Evolutionary conservation across 1,140 invertebrate species (phyloP).

Genomic region (Bathynomus jamesi): DNA sequence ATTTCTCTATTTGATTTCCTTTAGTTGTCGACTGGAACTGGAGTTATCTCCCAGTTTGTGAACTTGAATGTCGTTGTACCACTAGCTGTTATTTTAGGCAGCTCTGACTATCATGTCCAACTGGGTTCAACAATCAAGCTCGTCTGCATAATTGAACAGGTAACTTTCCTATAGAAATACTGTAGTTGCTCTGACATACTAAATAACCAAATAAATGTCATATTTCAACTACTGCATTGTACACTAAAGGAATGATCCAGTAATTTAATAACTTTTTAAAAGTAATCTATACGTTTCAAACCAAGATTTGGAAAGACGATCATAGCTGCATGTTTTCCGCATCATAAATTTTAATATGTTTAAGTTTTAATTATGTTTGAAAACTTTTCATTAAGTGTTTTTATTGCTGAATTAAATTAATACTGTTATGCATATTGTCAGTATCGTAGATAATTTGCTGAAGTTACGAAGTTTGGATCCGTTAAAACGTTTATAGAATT

Average conservation of each 20-base stretch:
- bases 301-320: no score
- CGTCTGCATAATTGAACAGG: slow-evolving; percentile 87
- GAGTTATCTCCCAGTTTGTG: slow-evolving; percentile 77
- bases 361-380: no score
- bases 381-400: no score
- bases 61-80: slow-evolving; percentile 79
- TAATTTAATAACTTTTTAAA: not conserved
- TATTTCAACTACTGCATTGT: not conserved
- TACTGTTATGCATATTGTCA: no score
- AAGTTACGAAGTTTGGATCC: no score
- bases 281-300: no score
- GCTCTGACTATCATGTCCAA: slow-evolving; percentile 79
- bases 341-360: no score
- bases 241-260: not conserved
- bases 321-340: no score
- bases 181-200: not conserved
- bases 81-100: slow-evolving; percentile 73
- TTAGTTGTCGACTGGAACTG: slow-evolving; percentile 74
- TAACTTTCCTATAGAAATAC: slow-evolving; percentile 45
- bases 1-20: slow-evolving; percentile 35
- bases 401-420: no score
- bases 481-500: no score
- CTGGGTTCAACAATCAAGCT: slow-evolving; percentile 81
- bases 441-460: no score
- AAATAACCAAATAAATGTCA: not conserved